These are phyloP conservation scores for Odontothrips loti DNA, from an alignment of 2,888 invertebrate species.

Conservation along the genomic window DNA sequence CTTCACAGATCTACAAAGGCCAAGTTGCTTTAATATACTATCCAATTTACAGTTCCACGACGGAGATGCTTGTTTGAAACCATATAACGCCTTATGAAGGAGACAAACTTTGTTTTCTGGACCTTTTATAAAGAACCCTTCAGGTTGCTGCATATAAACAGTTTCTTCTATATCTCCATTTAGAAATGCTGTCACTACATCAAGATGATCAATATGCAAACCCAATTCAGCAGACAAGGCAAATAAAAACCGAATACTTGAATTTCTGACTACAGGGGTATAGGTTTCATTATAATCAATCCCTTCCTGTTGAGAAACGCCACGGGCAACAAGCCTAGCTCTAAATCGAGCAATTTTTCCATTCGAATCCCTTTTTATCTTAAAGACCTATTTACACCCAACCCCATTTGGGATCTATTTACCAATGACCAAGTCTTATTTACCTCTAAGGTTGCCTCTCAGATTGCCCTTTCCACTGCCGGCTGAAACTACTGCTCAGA, in stretches of 20 bases:
- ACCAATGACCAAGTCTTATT: slow-evolving; percentile 34
- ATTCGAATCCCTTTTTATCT: slow-evolving; percentile 39
- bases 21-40: not conserved
- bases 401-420: slow-evolving; percentile 29
- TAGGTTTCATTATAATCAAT: slow-evolving; percentile 42
- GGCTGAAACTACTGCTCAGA: too few relatives aligned
- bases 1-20: not conserved
- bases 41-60: slow-evolving; percentile 3
- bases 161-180: slow-evolving; percentile 38
- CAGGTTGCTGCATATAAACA: slow-evolving; percentile 38
- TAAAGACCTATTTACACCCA: slow-evolving; percentile 40
- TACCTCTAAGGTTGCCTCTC: slow-evolving; percentile 18
- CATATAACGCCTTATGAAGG: slow-evolving; percentile 37
- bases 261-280: slow-evolving; percentile 41
- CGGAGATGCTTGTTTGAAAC: slow-evolving; percentile 38
- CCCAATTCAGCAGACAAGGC: slow-evolving; percentile 35
- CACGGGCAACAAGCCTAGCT: slow-evolving; percentile 41
- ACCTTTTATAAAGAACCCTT: slow-evolving; percentile 32
- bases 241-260: slow-evolving; percentile 37
- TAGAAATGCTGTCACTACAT: slow-evolving; percentile 41
- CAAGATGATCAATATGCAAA: slow-evolving; percentile 36
- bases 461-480: slow-evolving; percentile 32
- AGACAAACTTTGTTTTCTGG: slow-evolving; percentile 35
- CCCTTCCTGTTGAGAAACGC: slow-evolving; percentile 40
- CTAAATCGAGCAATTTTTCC: slow-evolving; percentile 39